phyloP scores from a whole-genome alignment of 2,797 vertebrate species.

The Sternotherus odoratus region DNA sequence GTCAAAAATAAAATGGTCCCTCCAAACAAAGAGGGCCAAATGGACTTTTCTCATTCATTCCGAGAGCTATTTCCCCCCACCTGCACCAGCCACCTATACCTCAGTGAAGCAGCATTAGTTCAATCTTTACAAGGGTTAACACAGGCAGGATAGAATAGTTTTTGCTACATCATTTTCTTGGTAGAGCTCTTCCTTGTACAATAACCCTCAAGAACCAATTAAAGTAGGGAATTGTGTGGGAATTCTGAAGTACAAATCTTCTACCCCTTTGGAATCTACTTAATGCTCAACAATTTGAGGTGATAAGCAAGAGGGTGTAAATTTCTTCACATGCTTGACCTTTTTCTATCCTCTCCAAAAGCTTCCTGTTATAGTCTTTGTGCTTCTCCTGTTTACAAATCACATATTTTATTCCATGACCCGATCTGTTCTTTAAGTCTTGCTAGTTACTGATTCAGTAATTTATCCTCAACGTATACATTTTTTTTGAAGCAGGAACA shows the following conservation, averaged over 20 bases:
- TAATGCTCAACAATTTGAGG: neutral
- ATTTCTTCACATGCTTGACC: neutral
- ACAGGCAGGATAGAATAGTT: neutral
- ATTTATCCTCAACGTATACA: neutral
- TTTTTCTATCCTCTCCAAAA: neutral
- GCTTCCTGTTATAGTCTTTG: neutral
- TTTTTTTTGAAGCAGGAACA: neutral
- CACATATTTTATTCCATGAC: neutral
- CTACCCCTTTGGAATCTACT: neutral
- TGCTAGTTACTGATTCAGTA: neutral
- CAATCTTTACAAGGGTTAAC: neutral
- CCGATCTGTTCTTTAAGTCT: neutral
- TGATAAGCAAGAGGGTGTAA: neutral
- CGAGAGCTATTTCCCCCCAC: neutral
- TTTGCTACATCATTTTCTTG: neutral
- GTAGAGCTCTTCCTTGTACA: neutral
- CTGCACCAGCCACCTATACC: neutral
- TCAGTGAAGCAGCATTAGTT: neutral
- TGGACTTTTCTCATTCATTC: neutral
- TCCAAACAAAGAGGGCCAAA: neutral
- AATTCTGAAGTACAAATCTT: neutral
- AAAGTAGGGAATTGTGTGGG: neutral
- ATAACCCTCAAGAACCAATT: neutral
- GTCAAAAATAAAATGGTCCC: neutral
- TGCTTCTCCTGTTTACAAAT: neutral